Evolutionary conservation across 2,888 invertebrate species (phyloP).

Genomic region (Metacarcinus magister): DNA sequence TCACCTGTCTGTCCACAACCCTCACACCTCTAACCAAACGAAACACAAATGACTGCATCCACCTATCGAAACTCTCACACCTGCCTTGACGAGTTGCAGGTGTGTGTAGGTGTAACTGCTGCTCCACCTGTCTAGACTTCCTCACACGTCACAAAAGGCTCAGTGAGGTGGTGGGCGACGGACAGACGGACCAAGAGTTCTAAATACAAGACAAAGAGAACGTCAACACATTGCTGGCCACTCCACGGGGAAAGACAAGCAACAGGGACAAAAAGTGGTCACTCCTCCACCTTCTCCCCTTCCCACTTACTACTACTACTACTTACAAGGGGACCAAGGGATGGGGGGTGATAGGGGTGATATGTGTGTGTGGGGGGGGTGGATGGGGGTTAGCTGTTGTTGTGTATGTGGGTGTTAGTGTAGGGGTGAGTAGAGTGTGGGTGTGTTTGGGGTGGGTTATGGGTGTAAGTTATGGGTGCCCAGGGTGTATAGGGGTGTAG

Average conservation of each 20-base stretch:
- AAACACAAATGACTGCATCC: not conserved
- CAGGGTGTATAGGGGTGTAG: not conserved
- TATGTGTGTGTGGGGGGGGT: not conserved
- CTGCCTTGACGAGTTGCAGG: not conserved
- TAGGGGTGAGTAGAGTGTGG: not conserved
- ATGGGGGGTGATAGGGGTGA: not conserved
- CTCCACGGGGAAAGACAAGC: conserved; percentile 15
- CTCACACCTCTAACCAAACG: not conserved
- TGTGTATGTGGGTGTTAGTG: not conserved
- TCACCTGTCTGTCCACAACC: not conserved
- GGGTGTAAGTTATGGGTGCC: not conserved
- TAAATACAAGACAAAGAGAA: not conserved
- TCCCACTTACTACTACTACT: conserved; percentile 1
- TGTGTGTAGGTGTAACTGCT: not conserved
- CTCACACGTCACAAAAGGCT: not conserved
- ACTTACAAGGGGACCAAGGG: too few species aligned
- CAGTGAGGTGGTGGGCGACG: not conserved
- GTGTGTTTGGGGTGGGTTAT: not conserved
- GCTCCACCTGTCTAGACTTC: not conserved
- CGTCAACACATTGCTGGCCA: conserved; percentile 5
- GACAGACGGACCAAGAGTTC: not conserved
- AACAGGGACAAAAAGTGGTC: not conserved
- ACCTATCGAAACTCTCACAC: not conserved
- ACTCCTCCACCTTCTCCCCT: not conserved
- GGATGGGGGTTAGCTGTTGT: not conserved